Percentiles rank a stretch among this genome's conserved stretches.
These are phyloP conservation scores for Zootoca vivipara DNA, from an alignment of 2,113 vertebrate genomes.

Conservation along the genomic window DNA sequence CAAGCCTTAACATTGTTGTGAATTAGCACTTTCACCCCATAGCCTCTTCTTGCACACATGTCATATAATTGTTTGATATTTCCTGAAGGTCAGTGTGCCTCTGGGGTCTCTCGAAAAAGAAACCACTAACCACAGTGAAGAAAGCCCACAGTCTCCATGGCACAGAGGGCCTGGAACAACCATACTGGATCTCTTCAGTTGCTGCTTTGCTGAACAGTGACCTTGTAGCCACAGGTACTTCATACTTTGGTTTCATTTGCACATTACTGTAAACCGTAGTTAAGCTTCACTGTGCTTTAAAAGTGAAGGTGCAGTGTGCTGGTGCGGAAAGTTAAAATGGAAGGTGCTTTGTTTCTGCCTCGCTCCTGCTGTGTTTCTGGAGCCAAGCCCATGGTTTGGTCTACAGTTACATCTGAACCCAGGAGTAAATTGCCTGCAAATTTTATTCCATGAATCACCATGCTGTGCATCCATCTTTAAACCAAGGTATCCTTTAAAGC, in stretches of 20 bases:
- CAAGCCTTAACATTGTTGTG: background rate
- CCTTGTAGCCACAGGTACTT: conserved; percentile 87
- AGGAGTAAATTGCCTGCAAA: no score
- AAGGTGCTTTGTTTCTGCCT: no score
- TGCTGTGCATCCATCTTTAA: no score
- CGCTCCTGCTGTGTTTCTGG: no score
- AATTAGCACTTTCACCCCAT: no score
- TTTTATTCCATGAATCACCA: no score
- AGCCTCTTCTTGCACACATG: background rate
- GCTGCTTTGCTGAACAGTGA: conserved; percentile 88
- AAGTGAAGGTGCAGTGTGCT: no score
- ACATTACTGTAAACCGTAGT: background rate
- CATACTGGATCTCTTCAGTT: conserved; percentile 86
- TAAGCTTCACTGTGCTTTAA: no score
- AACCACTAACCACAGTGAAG: conserved; percentile 84
- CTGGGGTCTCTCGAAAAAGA: conserved; percentile 95
- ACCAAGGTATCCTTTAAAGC: no score
- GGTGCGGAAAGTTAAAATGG: no score
- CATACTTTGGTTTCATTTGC: conserved; percentile 34
- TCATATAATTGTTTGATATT: background rate
- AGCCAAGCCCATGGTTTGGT: no score
- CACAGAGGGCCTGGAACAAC: conserved; percentile 79
- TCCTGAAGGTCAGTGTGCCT: conserved; percentile 84
- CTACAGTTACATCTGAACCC: no score
- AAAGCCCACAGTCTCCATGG: conserved; percentile 85